phyloP scores from a whole-genome alignment of 2,113 vertebrate species.

The Chitala chitala region DNA sequence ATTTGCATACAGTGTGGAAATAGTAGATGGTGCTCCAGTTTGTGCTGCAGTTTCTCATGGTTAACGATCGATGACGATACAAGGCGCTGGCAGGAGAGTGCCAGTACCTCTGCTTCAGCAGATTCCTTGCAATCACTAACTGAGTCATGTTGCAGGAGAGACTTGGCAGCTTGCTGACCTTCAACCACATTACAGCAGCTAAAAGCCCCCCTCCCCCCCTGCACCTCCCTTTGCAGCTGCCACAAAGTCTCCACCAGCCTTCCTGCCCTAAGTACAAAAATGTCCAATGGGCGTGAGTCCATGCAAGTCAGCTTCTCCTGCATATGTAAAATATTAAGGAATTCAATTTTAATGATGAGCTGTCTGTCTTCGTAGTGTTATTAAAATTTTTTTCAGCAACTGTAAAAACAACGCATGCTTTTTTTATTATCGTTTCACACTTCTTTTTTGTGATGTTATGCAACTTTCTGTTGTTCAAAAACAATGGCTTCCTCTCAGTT shows the following conservation, averaged over 20 bases:
- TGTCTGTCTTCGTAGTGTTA: not conserved
- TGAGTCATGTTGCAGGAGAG: slow-evolving; percentile 31
- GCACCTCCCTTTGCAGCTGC: not conserved
- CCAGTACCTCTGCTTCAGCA: slow-evolving; percentile 47
- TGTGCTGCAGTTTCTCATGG: not conserved
- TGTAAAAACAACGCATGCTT: not conserved
- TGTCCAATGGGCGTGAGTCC: not conserved
- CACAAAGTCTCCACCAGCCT: not conserved
- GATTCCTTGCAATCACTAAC: slow-evolving; percentile 39
- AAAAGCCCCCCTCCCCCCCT: no score
- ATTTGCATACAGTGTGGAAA: not conserved
- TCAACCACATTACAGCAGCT: slow-evolving; percentile 18
- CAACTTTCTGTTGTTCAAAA: no score
- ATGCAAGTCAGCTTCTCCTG: not conserved
- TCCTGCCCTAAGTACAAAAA: not conserved
- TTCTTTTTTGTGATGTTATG: not conserved
- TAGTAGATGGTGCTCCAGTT: not conserved
- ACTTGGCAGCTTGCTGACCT: not conserved
- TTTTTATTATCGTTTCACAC: not conserved
- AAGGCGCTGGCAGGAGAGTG: slow-evolving; percentile 43
- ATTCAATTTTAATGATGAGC: not conserved
- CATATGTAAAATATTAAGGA: not conserved
- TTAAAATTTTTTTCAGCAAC: not conserved
- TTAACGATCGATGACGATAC: not conserved
- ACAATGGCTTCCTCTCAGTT: no score